Evolutionary conservation across 2,113 vertebrate genomes (phyloP), one percentile per base, ranked within the genome.

Genomic region (Psittacara wagleri): DNA sequence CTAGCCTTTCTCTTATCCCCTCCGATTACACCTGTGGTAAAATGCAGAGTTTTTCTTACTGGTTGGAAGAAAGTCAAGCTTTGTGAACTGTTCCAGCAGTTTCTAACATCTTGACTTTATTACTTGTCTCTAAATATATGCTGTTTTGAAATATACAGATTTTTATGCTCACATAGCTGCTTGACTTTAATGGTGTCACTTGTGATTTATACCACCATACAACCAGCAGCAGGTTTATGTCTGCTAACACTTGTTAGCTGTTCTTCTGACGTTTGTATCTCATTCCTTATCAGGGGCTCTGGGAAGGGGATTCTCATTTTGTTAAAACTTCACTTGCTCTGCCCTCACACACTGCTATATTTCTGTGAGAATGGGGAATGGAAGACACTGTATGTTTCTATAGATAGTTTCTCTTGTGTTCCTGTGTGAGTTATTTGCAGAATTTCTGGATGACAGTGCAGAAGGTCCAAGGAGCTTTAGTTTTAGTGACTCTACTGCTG

Each of bases 141-240:
- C 84, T 94, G 86, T 75, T 86, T 93, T 84, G 86, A 88, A 94
- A 89, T 89, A 80, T 25, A 77, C 67, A 55, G 88, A 80, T 94
- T 95, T 87, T 87, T 87, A 70, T 90, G 86, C 52, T 94, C 41
- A 3, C 70, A 64, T 91, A 88, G 67, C 82, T 93, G 77, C 68
- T 92, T 90, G 83, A 93, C 83, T 81, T 88, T 88, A 91, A 57
- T 70, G 79, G 49, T 94, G 49, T 85, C 91, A 57, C 84, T 92
- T 87, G 55, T 90, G 64, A 91, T 86, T 92, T 95, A 94, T 67
- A 78, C 27, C 2, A 1, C 69, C 1, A 11, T 90, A 72, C 1
- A 52, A 49, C 93, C 90, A 52, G 75, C 87, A 78, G 70, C 84
- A 69, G 73, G 66, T 82, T 95, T 88, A 52, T 48, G 54, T 81